Conservation (phyloP, 2,113 vertebrate genomes). For the Austrofundulus limnaeus region DNA sequence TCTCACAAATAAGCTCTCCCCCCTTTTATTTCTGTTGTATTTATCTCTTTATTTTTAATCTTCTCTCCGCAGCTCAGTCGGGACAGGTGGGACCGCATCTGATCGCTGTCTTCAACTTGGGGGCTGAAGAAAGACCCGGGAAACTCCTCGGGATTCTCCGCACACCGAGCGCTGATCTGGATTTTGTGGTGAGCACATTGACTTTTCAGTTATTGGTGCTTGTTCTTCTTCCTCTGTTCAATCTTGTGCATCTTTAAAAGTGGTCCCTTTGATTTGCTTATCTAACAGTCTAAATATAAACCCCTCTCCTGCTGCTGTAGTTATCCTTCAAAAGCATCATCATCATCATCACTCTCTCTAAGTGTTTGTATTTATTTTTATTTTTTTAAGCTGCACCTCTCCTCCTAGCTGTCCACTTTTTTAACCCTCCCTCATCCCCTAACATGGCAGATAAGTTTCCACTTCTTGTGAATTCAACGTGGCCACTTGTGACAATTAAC, state of each 20-base stretch:
- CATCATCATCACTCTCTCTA: neutral
- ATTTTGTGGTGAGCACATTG: slow-evolving; percentile 64
- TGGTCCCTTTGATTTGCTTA: neutral
- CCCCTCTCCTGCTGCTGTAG: slow-evolving; percentile 1
- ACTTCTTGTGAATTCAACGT: slow-evolving; percentile 46
- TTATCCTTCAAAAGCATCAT: neutral
- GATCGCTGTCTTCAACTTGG: slow-evolving; percentile 72
- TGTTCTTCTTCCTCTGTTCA: neutral
- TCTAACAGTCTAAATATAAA: neutral
- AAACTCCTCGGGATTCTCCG: slow-evolving; percentile 79
- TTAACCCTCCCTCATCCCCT: neutral
- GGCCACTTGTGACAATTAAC: slow-evolving; percentile 49
- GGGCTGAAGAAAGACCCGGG: slow-evolving; percentile 68
- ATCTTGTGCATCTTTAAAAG: slow-evolving; percentile 6
- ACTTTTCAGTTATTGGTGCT: neutral
- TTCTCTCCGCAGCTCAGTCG: slow-evolving; percentile 55
- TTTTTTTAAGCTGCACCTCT: slow-evolving; percentile 14
- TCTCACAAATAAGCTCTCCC: slow-evolving; percentile 33
- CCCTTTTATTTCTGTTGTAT: slow-evolving; percentile 25
- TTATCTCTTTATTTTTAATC: neutral
- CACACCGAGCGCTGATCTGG: slow-evolving; percentile 55
- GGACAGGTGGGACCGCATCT: slow-evolving; percentile 67
- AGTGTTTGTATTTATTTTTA: neutral
- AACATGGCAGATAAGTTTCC: slow-evolving; percentile 33
- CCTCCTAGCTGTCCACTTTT: neutral